Evolutionary conservation across 1,140 invertebrate genomes (phyloP).

Genomic region (Dreissena polymorpha): DNA sequence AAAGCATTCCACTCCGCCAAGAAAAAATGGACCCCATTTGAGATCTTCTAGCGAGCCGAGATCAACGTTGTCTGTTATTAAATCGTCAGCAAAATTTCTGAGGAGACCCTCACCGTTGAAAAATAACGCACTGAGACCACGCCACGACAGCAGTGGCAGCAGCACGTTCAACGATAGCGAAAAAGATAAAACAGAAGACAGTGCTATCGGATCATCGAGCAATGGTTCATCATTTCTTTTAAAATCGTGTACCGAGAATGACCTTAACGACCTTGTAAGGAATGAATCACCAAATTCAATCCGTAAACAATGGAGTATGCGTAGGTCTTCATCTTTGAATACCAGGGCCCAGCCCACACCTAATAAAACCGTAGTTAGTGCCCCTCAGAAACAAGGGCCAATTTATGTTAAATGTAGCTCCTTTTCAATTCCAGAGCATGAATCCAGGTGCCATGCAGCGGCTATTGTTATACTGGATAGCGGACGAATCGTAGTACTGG

Average conservation of each 20-base stretch:
- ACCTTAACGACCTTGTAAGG: conserved; percentile 18
- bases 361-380: background rate
- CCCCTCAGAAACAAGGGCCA: background rate
- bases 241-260: conserved; percentile 35
- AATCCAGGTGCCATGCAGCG: conserved; percentile 21
- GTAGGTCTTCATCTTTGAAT: conserved; percentile 19
- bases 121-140: conserved; percentile 18
- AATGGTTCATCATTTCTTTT: background rate
- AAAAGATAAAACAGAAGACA: background rate
- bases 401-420: conserved; percentile 8
- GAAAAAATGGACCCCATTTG: background rate
- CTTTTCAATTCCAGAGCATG: conserved; percentile 16
- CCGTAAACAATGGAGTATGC: conserved; percentile 39
- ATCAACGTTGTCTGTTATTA: background rate
- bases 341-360: background rate
- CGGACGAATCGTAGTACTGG: conserved; percentile 18
- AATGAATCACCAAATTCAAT: conserved; percentile 31
- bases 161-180: background rate
- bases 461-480: conserved; percentile 14
- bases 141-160: background rate
- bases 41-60: conserved; percentile 33
- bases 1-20: background rate
- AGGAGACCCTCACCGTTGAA: background rate
- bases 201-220: background rate
- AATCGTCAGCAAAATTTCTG: background rate